Percentiles rank a stretch among this genome's conserved stretches.
phyloP scores from a whole-genome alignment of 2,113 vertebrate species.

The Thamnophis sirtalis region DNA sequence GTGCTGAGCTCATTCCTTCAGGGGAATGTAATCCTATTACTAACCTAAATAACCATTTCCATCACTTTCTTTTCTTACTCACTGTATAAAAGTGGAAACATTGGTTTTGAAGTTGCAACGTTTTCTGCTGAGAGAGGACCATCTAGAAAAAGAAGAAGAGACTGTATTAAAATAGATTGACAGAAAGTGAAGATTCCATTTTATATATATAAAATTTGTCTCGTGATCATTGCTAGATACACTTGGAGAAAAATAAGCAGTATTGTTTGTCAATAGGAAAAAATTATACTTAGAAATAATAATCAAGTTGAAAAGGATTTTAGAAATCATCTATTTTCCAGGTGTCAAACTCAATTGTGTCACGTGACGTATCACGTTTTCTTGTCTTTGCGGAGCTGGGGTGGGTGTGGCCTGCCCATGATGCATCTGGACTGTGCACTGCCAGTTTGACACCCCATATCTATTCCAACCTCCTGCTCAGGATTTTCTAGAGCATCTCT shows the following conservation, averaged over 20 bases:
- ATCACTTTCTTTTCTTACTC: conserved; percentile 14
- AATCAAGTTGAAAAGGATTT: neutral
- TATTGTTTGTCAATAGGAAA: neutral
- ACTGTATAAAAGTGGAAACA: conserved; percentile 52
- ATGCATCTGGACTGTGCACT: no score
- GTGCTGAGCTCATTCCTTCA: neutral
- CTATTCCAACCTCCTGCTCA: neutral
- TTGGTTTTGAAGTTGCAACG: conserved; percentile 40
- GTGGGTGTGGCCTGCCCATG: no score
- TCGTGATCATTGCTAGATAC: no score
- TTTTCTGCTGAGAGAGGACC: conserved; percentile 45
- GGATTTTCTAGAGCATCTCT: neutral
- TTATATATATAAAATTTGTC: neutral
- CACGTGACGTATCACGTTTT: no score
- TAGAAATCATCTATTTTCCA: neutral
- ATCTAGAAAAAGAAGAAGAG: conserved; percentile 38
- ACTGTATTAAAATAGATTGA: neutral
- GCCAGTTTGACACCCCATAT: no score
- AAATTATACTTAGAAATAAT: neutral
- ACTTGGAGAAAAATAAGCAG: no score
- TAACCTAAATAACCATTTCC: no score
- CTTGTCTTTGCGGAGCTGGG: no score
- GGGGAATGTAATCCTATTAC: neutral
- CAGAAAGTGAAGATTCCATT: no score
- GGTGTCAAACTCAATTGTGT: no score